A percentile compares a stretch with the other conserved stretches of the same genome.
These are phyloP conservation scores for Eucera pruinosa DNA, from an alignment of 2,888 invertebrate species.

Conservation along the genomic window DNA sequence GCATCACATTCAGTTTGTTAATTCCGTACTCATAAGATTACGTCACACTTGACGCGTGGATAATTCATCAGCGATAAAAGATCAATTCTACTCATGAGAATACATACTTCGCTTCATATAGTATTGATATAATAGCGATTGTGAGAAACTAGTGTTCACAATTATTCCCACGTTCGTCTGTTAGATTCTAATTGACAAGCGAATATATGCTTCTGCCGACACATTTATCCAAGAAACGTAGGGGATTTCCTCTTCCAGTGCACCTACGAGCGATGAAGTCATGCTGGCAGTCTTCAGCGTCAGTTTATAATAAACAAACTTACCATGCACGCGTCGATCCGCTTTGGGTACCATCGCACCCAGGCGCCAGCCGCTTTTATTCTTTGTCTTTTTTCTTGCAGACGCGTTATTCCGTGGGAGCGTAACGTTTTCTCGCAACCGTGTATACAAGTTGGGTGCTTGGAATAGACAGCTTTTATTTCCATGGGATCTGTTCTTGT, in stretches of 20 bases:
- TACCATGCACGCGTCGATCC: conserved; percentile 35
- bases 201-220: neutral
- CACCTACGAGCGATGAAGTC: conserved; percentile 24
- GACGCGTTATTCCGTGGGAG: neutral
- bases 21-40: no score
- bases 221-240: conserved; percentile 15
- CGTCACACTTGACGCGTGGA: no score
- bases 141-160: conserved; percentile 5
- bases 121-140: neutral
- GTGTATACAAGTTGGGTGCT: neutral
- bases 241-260: conserved; percentile 30
- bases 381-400: neutral
- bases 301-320: conserved; percentile 49
- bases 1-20: neutral
- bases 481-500: neutral
- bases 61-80: no score
- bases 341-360: neutral
- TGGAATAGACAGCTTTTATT: neutral
- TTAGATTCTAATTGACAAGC: neutral
- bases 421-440: neutral
- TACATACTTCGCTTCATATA: no score
- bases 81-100: no score
- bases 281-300: neutral
- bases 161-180: conserved; percentile 15
- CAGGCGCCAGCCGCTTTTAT: neutral